phyloP scores from a whole-genome alignment of 2,888 invertebrate genomes.

The Melinaea marsaeus region DNA sequence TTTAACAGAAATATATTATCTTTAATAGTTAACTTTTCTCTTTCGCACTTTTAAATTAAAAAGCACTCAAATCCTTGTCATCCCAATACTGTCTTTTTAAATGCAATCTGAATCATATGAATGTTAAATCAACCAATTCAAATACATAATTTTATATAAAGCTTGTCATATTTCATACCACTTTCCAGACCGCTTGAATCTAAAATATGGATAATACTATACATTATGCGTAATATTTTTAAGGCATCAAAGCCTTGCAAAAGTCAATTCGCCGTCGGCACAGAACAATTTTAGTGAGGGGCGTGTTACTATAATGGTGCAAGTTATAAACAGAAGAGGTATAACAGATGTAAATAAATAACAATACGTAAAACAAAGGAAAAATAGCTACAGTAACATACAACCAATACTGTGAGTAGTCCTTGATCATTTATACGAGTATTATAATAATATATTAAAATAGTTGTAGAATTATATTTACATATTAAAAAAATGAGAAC shows the following conservation, averaged over 20 bases:
- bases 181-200: constrained; percentile 26
- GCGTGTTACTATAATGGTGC: constrained; percentile 43
- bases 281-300: constrained; percentile 54
- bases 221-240: constrained; percentile 51
- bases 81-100: not conserved
- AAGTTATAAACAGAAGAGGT: too few species aligned
- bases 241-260: constrained; percentile 48
- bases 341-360: too few species aligned
- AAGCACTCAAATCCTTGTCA: not conserved
- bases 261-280: constrained; percentile 53
- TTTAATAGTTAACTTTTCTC: not conserved
- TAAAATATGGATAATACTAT: constrained; percentile 38
- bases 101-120: not conserved
- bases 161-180: constrained; percentile 9
- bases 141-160: not conserved
- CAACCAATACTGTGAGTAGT: too few species aligned
- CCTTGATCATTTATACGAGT: too few species aligned
- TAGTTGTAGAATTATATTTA: too few species aligned
- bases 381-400: too few species aligned
- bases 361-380: too few species aligned
- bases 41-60: too few species aligned
- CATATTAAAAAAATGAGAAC: too few species aligned
- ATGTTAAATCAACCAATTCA: constrained; percentile 2
- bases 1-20: not conserved
- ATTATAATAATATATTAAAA: too few species aligned